Evolutionary conservation across 2,113 vertebrate species (phyloP), one percentile per base, ranked within the genome.

Genomic region (Tilapia sparmanii): DNA sequence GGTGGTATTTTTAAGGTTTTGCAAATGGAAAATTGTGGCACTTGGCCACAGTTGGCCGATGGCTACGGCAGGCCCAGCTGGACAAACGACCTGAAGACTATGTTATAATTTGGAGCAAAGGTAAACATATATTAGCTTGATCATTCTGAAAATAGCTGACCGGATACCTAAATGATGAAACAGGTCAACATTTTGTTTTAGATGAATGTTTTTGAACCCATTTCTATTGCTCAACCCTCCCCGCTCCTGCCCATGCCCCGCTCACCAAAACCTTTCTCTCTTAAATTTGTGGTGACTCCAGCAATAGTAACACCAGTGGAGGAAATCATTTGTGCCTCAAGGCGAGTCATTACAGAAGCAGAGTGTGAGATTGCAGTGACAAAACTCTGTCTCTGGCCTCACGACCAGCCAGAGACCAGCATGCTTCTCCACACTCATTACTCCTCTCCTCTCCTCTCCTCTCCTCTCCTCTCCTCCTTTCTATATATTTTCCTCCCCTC

Each of bases 291-390:
- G 80, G 92, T 38, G 83, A 90, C 85, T 90, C 90, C 68, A 83
- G 91, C 94, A 86, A 88, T 86, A 86, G 90, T 81, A 90, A 90
- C 91, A 93, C 90, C 92, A 89, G 92, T 92, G 88, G 93, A 93
- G 93, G 92, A 93, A 94, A 95, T 94, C 92, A 94, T 94, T 91
- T 61, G 88, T 90, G 92, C 92, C 94, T 93, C 85, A 79, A 90
- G 94, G 94, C 91, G 81, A 94, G 90, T 95, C 94, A 95, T 95
- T 94, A 94, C 94, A 83, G 94, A 90, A 83, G 90, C 91, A 59
- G 91, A 88, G 93, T 93, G 94, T 94, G 93, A 95, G 93, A 95
- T 91, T 93, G 94, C 90, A 86, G 88, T 89, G 88, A 94, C 93
- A 93, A 86, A 92, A 92, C 87, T 94, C 90, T 89, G 90, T 94